phyloP scores from a whole-genome alignment of 1,140 invertebrate species.

The Temnothorax curvispinosus region DNA sequence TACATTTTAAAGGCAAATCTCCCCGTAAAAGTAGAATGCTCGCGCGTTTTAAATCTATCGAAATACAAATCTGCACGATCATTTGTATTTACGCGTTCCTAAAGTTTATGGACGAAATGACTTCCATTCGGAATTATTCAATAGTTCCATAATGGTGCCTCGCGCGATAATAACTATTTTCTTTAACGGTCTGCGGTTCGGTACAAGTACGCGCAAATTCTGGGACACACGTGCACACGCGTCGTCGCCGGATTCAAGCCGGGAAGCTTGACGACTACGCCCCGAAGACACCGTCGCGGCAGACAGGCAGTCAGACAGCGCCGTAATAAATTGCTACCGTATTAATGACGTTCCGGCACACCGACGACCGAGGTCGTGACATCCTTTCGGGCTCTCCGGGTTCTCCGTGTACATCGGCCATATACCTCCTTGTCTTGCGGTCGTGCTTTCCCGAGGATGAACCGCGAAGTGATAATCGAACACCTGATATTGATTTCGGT shows the following conservation, averaged over 20 bases:
- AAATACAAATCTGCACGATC: not conserved
- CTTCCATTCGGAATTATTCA: not conserved
- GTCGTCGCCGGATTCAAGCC: conserved; percentile 52
- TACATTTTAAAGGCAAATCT: not conserved
- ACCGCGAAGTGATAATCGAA: conserved; percentile 66
- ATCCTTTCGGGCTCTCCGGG: conserved; percentile 66
- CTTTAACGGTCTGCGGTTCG: not conserved
- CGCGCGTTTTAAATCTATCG: not conserved
- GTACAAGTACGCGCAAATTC: not conserved
- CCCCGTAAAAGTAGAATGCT: not conserved
- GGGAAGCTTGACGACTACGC: conserved; percentile 70
- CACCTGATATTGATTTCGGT: conserved; percentile 47
- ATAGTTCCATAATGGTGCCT: not conserved
- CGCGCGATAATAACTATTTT: not conserved
- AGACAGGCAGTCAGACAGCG: conserved; percentile 78
- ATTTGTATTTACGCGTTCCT: not conserved
- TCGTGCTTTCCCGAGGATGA: conserved; percentile 48
- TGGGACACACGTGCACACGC: conserved; percentile 25
- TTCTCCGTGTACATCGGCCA: conserved; percentile 19
- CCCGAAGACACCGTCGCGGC: conserved; percentile 73
- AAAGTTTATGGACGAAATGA: not conserved
- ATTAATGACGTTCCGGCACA: conserved; percentile 82
- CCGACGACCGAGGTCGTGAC: conserved; percentile 72
- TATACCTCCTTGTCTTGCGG: conserved; percentile 58
- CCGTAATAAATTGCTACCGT: conserved; percentile 84